Percentiles rank a stretch among this genome's conserved stretches.
Conservation (phyloP, 2,113 vertebrate genomes). For the Harpagus bidentatus region DNA sequence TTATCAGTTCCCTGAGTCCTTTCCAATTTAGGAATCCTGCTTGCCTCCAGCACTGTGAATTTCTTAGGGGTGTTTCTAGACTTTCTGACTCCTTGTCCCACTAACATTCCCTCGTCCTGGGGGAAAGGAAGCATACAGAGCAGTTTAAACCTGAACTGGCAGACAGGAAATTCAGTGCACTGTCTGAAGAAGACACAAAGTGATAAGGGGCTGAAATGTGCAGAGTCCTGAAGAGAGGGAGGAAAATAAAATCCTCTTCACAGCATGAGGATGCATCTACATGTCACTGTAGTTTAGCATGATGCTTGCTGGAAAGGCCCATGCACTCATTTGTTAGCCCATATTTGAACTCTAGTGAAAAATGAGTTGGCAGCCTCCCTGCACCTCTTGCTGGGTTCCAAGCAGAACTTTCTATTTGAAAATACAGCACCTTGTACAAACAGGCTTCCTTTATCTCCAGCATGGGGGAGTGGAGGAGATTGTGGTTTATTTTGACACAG, state of each 20-base stretch:
- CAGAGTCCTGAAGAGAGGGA: neutral
- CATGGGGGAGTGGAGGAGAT: neutral
- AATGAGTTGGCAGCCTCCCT: neutral
- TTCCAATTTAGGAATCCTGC: neutral
- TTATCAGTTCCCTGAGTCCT: neutral
- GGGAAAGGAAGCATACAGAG: neutral
- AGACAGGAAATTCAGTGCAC: neutral
- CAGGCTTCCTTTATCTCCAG: neutral
- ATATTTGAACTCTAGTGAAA: neutral
- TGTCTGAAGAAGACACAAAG: neutral
- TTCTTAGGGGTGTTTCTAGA: neutral
- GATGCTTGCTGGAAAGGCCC: neutral
- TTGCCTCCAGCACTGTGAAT: accelerated
- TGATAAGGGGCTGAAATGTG: neutral
- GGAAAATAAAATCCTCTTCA: neutral
- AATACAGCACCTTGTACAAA: neutral
- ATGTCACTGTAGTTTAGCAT: neutral
- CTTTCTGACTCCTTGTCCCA: neutral
- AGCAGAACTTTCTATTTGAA: neutral
- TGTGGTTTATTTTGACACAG: neutral
- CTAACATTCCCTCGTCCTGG: neutral
- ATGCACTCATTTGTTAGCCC: neutral
- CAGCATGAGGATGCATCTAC: neutral
- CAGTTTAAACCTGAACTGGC: neutral
- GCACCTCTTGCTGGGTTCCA: neutral